A percentile compares a stretch with the other conserved stretches of the same genome.
Conservation (phyloP, 2,888 invertebrate species). For the Geotrupes spiniger region DNA sequence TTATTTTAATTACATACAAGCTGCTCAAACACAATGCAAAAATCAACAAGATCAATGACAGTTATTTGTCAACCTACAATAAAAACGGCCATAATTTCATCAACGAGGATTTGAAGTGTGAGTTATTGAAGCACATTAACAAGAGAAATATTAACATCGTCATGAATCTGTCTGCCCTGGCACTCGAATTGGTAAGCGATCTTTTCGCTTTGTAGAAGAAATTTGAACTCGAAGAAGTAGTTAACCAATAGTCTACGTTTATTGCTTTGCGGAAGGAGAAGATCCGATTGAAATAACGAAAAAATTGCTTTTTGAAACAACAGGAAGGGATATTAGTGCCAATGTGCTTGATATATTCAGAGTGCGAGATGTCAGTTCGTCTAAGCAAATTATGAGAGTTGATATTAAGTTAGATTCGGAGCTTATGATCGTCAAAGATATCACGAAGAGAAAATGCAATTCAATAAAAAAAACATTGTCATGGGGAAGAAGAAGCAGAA, state of each 20-base stretch:
- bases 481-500: too few species aligned
- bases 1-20: too few species aligned
- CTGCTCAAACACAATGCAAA: slow-evolving; percentile 81
- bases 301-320: slow-evolving; percentile 59
- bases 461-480: too few species aligned
- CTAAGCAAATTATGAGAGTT: slow-evolving; percentile 96
- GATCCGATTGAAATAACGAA: slow-evolving; percentile 58
- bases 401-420: slow-evolving; percentile 66
- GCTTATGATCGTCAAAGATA: slow-evolving; percentile 48
- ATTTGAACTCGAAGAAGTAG: slow-evolving; percentile 46
- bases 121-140: slow-evolving; percentile 56
- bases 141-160: slow-evolving; percentile 65
- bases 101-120: slow-evolving; percentile 59
- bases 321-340: slow-evolving; percentile 57
- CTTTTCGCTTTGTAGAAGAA: slow-evolving; percentile 66
- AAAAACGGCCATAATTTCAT: slow-evolving; percentile 92
- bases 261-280: slow-evolving; percentile 78
- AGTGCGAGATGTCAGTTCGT: slow-evolving; percentile 92
- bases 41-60: slow-evolving; percentile 69
- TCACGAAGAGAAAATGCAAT: slow-evolving; percentile 13
- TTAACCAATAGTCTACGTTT: slow-evolving; percentile 73
- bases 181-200: slow-evolving; percentile 81
- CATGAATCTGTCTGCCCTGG: slow-evolving; percentile 95
- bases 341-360: slow-evolving; percentile 63
- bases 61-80: slow-evolving; percentile 65